phyloP scores from a whole-genome alignment of 2,888 invertebrate genomes.

The Rhingia campestris region DNA sequence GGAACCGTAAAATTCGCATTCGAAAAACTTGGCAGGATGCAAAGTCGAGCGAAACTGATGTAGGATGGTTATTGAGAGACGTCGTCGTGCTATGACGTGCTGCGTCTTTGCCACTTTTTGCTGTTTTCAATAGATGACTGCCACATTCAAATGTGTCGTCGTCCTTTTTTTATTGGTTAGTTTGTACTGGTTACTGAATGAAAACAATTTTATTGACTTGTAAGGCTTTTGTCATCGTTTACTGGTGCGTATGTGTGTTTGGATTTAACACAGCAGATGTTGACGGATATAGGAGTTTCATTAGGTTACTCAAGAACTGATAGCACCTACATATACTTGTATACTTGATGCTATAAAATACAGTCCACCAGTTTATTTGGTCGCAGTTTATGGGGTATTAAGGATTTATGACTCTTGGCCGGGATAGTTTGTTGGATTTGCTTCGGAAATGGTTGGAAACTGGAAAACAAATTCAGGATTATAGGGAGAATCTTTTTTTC shows the following conservation, averaged over 20 bases:
- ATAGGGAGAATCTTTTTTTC: not conserved
- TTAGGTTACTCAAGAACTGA: conserved; percentile 36
- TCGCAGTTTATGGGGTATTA: conserved; percentile 33
- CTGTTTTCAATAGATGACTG: conserved; percentile 28
- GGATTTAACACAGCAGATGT: conserved; percentile 48
- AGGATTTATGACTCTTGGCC: conserved; percentile 29
- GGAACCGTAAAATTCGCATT: conserved; percentile 56
- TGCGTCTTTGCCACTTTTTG: conserved; percentile 31
- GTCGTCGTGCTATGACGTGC: not conserved
- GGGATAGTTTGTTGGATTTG: not conserved
- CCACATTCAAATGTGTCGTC: conserved; percentile 45
- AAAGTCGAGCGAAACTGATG: conserved; percentile 22
- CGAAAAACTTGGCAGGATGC: conserved; percentile 41
- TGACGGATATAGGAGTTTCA: conserved; percentile 31
- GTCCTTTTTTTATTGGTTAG: not conserved
- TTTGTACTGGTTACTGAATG: not conserved
- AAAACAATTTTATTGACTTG: conserved; percentile 68
- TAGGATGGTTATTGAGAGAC: not conserved
- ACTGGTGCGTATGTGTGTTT: not conserved
- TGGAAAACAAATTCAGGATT: not conserved
- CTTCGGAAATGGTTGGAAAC: not conserved
- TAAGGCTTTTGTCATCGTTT: conserved; percentile 53
- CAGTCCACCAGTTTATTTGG: conserved; percentile 48
- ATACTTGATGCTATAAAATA: conserved; percentile 47
- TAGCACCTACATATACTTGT: conserved; percentile 13